Conservation (phyloP, 2,888 invertebrate species). For the Parnassius smintheus region DNA sequence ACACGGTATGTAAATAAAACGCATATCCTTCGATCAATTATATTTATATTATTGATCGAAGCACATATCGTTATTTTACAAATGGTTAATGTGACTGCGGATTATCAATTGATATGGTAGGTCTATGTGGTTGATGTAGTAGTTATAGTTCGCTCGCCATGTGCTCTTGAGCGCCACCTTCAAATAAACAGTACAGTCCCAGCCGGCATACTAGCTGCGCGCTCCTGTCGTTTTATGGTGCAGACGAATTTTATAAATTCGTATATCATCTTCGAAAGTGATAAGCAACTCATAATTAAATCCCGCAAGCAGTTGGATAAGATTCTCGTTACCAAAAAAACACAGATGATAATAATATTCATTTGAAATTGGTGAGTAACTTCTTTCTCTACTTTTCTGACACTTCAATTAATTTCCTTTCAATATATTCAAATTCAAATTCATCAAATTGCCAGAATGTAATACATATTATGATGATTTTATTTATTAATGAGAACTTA, state of each 20-base stretch:
- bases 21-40: too few relatives aligned
- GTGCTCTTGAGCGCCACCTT: constrained; percentile 20
- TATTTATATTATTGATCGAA: too few relatives aligned
- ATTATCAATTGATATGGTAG: constrained; percentile 12
- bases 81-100: constrained; percentile 2
- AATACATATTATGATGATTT: too few relatives aligned
- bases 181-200: constrained; percentile 24
- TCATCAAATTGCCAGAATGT: too few relatives aligned
- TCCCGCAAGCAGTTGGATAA: too few relatives aligned
- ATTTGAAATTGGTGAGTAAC: neutral
- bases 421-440: too few relatives aligned
- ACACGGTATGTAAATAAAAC: too few relatives aligned
- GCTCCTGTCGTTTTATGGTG: constrained; percentile 12
- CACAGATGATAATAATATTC: neutral
- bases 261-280: constrained; percentile 17
- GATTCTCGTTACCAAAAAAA: neutral
- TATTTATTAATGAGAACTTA: too few relatives aligned
- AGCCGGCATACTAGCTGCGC: constrained; percentile 18
- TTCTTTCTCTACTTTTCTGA: neutral
- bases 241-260: neutral
- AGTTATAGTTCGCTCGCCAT: constrained; percentile 17
- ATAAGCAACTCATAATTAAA: neutral
- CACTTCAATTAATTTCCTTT: too few relatives aligned
- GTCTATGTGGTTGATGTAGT: neutral
- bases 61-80: too few relatives aligned